Evolutionary conservation across 2,113 vertebrate species (phyloP).

Genomic region (mouse (Mus musculus)): GRCm39 chr7:114255001-114255500

Average conservation of each 20-base stretch:
- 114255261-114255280: not conserved
- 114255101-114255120: not conserved
- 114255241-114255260: not conserved
- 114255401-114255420: too few species aligned
- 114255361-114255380: too few species aligned
- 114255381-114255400: too few species aligned
- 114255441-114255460: too few species aligned
- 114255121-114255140: not conserved
- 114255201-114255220: not conserved
- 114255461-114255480: too few species aligned
- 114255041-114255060: not conserved
- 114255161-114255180: not conserved
- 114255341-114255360: too few species aligned
- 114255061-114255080: not conserved
- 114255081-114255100: not conserved
- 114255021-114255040: not conserved
- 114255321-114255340: too few species aligned
- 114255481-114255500: too few species aligned
- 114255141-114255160: not conserved
- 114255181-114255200: not conserved
- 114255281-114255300: not conserved
- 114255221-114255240: not conserved
- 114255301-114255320: too few species aligned
- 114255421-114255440: too few species aligned
- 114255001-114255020: not conserved